Conservation (phyloP, 2,888 invertebrate genomes). For the Agriopis leucophaearia region DNA sequence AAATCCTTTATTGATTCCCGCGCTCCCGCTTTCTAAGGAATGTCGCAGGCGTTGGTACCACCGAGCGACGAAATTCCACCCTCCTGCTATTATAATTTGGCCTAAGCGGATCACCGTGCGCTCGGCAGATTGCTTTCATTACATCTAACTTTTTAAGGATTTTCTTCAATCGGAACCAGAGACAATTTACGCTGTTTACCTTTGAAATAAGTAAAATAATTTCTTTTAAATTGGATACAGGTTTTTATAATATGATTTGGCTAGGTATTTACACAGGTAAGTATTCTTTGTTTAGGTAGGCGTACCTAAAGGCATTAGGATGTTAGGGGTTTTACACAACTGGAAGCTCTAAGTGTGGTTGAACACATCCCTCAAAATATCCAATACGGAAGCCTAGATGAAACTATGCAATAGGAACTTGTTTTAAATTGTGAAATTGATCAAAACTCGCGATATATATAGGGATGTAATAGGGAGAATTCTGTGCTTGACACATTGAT, state of each 20-base stretch:
- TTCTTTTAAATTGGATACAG: constrained; percentile 16
- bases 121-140: constrained; percentile 63
- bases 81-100: constrained; percentile 73
- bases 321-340: neutral
- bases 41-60: constrained; percentile 81
- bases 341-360: neutral
- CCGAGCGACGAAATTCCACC: constrained; percentile 77
- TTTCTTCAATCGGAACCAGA: constrained; percentile 48
- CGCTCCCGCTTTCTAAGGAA: constrained; percentile 83
- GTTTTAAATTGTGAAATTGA: neutral
- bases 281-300: neutral
- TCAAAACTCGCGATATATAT: no score
- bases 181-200: constrained; percentile 45
- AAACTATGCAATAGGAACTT: neutral
- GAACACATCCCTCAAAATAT: neutral
- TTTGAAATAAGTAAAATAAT: constrained; percentile 40
- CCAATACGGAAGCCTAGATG: no score
- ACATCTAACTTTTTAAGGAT: constrained; percentile 57
- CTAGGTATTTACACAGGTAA: no score
- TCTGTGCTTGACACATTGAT: no score
- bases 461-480: no score
- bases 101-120: constrained; percentile 72
- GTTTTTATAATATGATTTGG: neutral
- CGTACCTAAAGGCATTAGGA: neutral
- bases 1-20: constrained; percentile 87